phyloP scores from a whole-genome alignment of 2,797 vertebrate genomes.

The Cirrhinus molitorella region DNA sequence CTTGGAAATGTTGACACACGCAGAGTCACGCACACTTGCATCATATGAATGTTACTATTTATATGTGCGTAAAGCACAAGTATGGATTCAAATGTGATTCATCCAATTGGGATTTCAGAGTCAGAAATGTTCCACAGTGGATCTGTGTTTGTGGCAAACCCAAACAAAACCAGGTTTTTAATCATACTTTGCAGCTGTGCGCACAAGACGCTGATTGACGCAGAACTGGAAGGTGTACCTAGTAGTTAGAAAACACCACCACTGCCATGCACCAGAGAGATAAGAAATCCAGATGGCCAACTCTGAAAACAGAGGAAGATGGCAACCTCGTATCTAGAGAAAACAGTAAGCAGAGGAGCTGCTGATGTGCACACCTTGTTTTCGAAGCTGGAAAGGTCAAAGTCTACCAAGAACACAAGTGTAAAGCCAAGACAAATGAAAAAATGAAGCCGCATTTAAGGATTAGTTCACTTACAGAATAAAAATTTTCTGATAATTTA shows the following conservation, averaged over 20 bases:
- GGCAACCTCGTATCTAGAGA: constrained; percentile 37
- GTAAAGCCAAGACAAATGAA: background rate
- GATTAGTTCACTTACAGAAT: too few relatives aligned
- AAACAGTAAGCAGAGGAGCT: constrained; percentile 25
- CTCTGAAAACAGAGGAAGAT: constrained; percentile 23
- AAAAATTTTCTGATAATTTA: too few relatives aligned
- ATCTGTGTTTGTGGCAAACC: background rate
- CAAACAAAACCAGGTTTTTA: background rate
- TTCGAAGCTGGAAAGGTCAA: constrained; percentile 15
- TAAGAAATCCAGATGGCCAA: constrained; percentile 36
- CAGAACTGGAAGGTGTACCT: background rate
- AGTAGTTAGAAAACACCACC: background rate
- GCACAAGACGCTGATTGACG: background rate
- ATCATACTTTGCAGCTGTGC: background rate
- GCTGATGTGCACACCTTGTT: constrained; percentile 5
- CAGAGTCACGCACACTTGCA: background rate
- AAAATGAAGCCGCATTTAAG: background rate
- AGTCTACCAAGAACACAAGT: background rate
- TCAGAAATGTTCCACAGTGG: background rate
- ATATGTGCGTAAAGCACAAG: background rate
- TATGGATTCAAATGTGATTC: background rate
- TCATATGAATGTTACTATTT: background rate
- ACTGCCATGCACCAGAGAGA: constrained; percentile 9
- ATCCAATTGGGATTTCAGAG: background rate
- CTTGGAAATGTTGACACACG: constrained; percentile 4